Conservation (phyloP, 2,888 invertebrate genomes). For the Pristionchus arcanus region DNA sequence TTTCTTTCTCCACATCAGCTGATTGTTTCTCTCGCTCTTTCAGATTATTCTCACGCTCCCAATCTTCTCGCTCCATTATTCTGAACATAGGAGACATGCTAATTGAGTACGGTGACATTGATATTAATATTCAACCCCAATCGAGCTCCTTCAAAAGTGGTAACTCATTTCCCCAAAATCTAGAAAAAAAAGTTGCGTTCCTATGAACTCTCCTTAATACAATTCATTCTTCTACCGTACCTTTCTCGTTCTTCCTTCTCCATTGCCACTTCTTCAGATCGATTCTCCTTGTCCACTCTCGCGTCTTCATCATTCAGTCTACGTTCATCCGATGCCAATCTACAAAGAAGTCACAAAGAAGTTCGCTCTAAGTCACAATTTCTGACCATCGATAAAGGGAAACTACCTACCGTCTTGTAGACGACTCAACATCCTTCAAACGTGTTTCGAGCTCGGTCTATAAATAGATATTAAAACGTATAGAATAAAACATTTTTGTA, state of each 20-base stretch:
- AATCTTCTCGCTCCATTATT: constrained; percentile 15
- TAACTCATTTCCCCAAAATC: too few relatives aligned
- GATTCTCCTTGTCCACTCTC: constrained; percentile 12
- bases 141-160: not conserved
- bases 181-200: too few relatives aligned
- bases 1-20: constrained; percentile 26
- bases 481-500: too few relatives aligned
- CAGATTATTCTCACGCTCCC: constrained; percentile 3
- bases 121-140: not conserved
- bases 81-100: not conserved
- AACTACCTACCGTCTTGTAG: not conserved
- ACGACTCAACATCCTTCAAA: not conserved
- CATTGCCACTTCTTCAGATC: not conserved
- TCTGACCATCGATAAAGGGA: not conserved
- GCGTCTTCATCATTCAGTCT: constrained; percentile 7
- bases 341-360: not conserved
- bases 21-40: constrained; percentile 11
- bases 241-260: constrained; percentile 32
- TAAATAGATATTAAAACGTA: not conserved
- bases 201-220: too few relatives aligned
- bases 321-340: not conserved
- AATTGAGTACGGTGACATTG: too few relatives aligned
- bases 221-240: not conserved
- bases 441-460: constrained; percentile 14
- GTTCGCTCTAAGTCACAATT: not conserved